phyloP scores from a whole-genome alignment of 64 coral and sea anemone species.

The Cladopsammia gracilis region DNA sequence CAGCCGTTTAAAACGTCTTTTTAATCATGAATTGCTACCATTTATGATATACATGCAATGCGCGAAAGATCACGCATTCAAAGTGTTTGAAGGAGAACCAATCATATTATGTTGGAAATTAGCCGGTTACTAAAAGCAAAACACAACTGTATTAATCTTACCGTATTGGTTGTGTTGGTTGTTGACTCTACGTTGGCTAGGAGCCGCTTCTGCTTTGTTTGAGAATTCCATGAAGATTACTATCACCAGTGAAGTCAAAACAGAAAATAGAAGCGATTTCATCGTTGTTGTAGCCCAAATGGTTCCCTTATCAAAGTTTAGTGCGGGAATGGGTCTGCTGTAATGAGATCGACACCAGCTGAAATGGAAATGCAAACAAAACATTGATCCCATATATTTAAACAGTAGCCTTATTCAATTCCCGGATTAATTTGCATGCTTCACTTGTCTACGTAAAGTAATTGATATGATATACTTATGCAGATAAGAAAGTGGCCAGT shows the following conservation, averaged over 20 bases:
- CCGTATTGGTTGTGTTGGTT: neutral
- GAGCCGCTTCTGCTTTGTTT: neutral
- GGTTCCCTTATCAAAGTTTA: neutral
- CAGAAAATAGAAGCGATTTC: neutral
- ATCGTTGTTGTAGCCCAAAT: neutral
- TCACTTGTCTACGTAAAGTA: slow-evolving; percentile 22
- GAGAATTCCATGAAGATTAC: neutral
- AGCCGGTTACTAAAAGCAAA: too few relatives aligned
- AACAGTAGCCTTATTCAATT: neutral
- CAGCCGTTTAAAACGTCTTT: too few relatives aligned
- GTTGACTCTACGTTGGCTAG: neutral
- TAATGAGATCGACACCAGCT: neutral
- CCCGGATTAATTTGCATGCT: slow-evolving; percentile 32
- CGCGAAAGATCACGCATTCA: too few relatives aligned
- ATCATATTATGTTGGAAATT: too few relatives aligned
- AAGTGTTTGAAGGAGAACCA: too few relatives aligned
- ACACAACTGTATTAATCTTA: neutral
- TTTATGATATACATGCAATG: too few relatives aligned
- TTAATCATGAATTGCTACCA: too few relatives aligned
- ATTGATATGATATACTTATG: slow-evolving; percentile 23
- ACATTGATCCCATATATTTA: slow-evolving; percentile 31
- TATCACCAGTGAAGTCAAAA: neutral
- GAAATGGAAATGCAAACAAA: slow-evolving; percentile 26
- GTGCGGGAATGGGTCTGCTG: neutral
- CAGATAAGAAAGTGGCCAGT: neutral